These are phyloP conservation scores for Burhinus bistriatus DNA, from an alignment of 2,113 vertebrate genomes.

Conservation along the genomic window DNA sequence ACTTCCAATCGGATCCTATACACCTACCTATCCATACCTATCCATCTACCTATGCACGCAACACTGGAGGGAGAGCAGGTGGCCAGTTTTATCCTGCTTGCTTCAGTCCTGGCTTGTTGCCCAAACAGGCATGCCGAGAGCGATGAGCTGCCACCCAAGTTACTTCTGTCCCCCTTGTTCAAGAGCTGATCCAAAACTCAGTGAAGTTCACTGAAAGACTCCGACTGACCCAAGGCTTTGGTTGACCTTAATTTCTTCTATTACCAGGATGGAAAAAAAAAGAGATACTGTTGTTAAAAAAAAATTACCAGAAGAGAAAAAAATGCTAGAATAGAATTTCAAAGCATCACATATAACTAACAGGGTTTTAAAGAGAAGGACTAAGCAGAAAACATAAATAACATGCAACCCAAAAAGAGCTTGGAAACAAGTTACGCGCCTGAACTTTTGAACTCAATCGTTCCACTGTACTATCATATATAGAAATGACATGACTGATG, in stretches of 20 bases:
- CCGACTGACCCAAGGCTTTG: not conserved
- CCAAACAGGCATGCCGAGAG: fast-evolving
- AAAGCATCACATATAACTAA: not conserved
- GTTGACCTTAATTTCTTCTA: not conserved
- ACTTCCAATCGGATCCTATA: not conserved
- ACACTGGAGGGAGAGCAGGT: not conserved
- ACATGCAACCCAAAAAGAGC: not conserved
- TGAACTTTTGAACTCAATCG: conserved; percentile 38
- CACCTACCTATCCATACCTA: too few species aligned
- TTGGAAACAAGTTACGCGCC: not conserved
- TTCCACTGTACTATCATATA: not conserved
- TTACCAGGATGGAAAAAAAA: not conserved
- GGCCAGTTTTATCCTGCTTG: not conserved
- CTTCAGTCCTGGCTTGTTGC: not conserved
- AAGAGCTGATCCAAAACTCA: not conserved
- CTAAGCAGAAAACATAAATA: not conserved
- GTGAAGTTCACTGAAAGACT: not conserved
- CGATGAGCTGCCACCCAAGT: not conserved
- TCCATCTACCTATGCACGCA: too few species aligned
- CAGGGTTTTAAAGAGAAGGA: not conserved
- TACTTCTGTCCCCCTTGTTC: not conserved
- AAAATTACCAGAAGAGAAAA: not conserved
- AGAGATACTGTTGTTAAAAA: not conserved
- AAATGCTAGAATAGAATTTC: not conserved
- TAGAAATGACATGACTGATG: not conserved